A percentile compares a stretch with the other conserved stretches of the same genome.
These are phyloP conservation scores for Formica exsecta DNA, from an alignment of 1,140 invertebrate genomes.

Conservation along the genomic window DNA sequence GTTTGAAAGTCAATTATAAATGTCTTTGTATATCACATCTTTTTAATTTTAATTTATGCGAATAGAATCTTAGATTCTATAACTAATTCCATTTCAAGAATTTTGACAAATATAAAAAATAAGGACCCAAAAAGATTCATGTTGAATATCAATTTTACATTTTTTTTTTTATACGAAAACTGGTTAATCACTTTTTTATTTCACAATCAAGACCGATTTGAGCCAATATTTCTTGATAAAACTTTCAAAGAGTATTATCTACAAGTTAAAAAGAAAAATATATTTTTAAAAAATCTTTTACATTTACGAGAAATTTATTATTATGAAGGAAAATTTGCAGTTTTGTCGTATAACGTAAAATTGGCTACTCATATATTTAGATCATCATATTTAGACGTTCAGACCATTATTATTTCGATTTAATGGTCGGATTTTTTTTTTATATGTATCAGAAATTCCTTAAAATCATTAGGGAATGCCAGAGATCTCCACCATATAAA, in stretches of 20 bases:
- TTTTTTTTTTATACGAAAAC: neutral
- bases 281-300: neutral
- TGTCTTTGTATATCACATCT: neutral
- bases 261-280: neutral
- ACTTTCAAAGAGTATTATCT: too few species aligned
- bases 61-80: neutral
- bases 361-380: too few species aligned
- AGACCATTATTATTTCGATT: slow-evolving; percentile 21
- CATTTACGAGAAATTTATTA: neutral
- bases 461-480: neutral
- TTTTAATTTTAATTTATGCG: neutral
- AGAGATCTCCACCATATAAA: slow-evolving; percentile 32
- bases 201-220: neutral
- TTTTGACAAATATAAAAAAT: neutral
- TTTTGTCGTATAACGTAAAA: neutral
- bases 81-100: neutral
- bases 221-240: neutral
- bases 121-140: neutral
- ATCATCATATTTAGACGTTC: neutral
- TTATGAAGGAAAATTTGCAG: neutral
- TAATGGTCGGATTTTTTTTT: neutral
- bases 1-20: slow-evolving; percentile 9
- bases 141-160: neutral
- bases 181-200: neutral
- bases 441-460: neutral